Percentiles rank a stretch among this genome's conserved stretches.
phyloP scores from a whole-genome alignment of 2,113 vertebrate genomes.

The Anser cygnoides region DNA sequence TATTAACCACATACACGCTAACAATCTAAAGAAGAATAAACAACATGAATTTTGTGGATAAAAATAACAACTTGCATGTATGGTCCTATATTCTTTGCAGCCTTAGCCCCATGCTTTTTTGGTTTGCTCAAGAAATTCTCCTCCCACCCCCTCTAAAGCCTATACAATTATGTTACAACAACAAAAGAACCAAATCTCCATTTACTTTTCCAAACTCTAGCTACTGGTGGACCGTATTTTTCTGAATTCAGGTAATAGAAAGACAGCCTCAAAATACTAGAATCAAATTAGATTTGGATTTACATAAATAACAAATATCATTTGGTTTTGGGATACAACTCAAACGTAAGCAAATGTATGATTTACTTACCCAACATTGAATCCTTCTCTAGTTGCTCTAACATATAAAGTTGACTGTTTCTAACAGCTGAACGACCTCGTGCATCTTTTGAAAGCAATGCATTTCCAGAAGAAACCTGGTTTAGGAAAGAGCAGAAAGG shows the following conservation, averaged over 20 bases:
- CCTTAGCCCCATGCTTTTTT: neutral
- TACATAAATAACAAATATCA: neutral
- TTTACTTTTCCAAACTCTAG: neutral
- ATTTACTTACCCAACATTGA: conserved; percentile 30
- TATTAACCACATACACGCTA: neutral
- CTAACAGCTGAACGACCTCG: conserved; percentile 76
- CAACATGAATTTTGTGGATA: neutral
- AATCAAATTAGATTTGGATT: neutral
- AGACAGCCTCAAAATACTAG: neutral
- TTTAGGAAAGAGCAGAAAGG: neutral
- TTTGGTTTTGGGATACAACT: neutral
- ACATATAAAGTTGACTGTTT: conserved; percentile 65
- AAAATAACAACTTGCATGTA: neutral
- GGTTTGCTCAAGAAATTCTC: neutral
- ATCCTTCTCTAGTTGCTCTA: conserved; percentile 40
- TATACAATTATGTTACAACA: neutral
- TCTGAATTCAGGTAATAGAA: neutral
- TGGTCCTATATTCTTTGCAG: neutral
- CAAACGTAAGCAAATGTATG: neutral
- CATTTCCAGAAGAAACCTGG: conserved; percentile 55
- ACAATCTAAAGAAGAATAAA: neutral
- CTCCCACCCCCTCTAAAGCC: neutral
- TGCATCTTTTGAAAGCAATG: conserved; percentile 65
- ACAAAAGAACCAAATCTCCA: neutral
- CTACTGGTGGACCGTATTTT: neutral